A percentile compares a stretch with the other conserved stretches of the same genome.
Evolutionary conservation across 2,888 invertebrate genomes (phyloP).

Genomic region (Brassicogethes aeneus): DNA sequence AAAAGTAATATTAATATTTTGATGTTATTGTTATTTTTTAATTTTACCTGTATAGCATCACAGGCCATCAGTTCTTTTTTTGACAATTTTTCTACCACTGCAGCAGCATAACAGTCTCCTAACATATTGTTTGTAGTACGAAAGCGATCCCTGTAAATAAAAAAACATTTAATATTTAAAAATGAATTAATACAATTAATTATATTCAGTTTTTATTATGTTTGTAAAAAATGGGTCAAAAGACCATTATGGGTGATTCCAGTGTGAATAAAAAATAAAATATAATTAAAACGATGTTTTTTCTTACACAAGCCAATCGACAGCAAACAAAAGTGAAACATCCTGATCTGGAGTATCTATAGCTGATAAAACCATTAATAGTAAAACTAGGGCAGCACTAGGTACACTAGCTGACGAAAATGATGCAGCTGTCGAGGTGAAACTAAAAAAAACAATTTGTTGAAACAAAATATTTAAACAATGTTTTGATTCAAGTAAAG

Average conservation of each 20-base stretch:
- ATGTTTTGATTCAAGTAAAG: too few relatives aligned
- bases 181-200: too few relatives aligned
- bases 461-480: too few relatives aligned
- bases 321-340: constrained; percentile 73
- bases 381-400: constrained; percentile 72
- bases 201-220: too few relatives aligned
- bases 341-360: constrained; percentile 76
- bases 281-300: constrained; percentile 4
- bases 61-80: constrained; percentile 72
- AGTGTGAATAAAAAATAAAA: background rate
- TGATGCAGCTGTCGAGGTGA: constrained; percentile 80
- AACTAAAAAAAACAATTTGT: constrained; percentile 49
- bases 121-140: constrained; percentile 83
- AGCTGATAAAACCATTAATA: constrained; percentile 72
- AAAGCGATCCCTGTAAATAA: constrained; percentile 62
- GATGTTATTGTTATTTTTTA: background rate
- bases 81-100: constrained; percentile 74
- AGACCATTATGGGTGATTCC: too few relatives aligned
- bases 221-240: too few relatives aligned
- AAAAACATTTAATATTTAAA: constrained; percentile 1
- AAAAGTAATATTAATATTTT: background rate
- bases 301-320: constrained; percentile 88
- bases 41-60: constrained; percentile 54
- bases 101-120: constrained; percentile 81
- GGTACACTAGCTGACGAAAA: constrained; percentile 83